Evolutionary conservation across 2,113 vertebrate genomes (phyloP).

Genomic region (Motacilla alba): DNA sequence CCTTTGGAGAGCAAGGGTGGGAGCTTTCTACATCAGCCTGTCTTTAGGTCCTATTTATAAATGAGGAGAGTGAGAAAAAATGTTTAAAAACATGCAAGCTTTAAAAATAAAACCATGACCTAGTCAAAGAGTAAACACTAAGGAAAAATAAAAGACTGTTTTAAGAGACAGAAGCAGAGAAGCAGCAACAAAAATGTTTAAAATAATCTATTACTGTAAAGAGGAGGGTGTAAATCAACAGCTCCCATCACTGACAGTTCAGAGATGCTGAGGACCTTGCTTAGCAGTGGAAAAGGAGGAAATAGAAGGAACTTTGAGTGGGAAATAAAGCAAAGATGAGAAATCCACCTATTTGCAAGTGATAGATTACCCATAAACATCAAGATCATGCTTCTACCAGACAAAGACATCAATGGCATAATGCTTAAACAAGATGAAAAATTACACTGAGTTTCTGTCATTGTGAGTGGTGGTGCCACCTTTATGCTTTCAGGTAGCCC

Average conservation of each 20-base stretch:
- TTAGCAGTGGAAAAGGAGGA: not conserved
- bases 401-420: not conserved
- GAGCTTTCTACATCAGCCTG: not conserved
- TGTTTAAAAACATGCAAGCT: conserved; percentile 9
- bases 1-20: not conserved
- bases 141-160: not conserved
- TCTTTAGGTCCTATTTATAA: conserved; percentile 29
- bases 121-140: conserved; percentile 31
- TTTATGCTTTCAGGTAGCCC: not conserved
- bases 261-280: not conserved
- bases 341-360: not conserved
- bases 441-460: not conserved
- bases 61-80: conserved; percentile 20
- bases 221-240: not conserved
- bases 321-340: not conserved
- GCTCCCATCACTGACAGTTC: not conserved
- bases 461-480: not conserved
- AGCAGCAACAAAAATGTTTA: not conserved
- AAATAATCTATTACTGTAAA: not conserved
- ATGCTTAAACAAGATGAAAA: not conserved
- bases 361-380: not conserved
- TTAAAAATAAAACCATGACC: conserved; percentile 47
- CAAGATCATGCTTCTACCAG: not conserved
- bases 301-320: not conserved
- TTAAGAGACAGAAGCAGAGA: not conserved